These are phyloP conservation scores for Liolophura sinensis DNA, from an alignment of 1,140 invertebrate genomes.

Conservation along the genomic window DNA sequence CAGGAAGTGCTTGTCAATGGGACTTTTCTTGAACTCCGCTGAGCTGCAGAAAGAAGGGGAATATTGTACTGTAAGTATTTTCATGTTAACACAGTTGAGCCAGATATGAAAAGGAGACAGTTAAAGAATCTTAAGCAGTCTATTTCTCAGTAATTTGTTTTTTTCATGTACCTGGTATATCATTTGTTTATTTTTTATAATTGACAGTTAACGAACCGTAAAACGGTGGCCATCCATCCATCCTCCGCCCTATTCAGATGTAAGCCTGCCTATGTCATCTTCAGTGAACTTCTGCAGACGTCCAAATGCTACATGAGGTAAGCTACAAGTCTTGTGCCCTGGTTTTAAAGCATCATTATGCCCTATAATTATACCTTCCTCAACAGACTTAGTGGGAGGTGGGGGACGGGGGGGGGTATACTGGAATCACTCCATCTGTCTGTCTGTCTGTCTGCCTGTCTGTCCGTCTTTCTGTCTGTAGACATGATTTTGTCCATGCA, in stretches of 20 bases:
- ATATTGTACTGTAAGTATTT: constrained; percentile 71
- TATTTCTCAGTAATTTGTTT: too few species aligned
- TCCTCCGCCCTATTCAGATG: constrained; percentile 76
- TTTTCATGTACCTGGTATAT: not conserved
- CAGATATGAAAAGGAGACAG: too few species aligned
- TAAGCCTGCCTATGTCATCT: constrained; percentile 80
- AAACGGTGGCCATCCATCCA: constrained; percentile 80
- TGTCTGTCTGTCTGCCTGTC: too few species aligned
- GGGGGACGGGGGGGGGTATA: too few species aligned
- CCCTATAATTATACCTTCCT: too few species aligned
- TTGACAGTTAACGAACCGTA: constrained; percentile 67
- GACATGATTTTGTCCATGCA: too few species aligned
- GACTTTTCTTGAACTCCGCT: constrained; percentile 89
- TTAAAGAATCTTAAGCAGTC: too few species aligned
- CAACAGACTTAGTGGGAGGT: too few species aligned
- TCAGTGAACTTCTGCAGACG: constrained; percentile 87
- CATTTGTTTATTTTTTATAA: not conserved
- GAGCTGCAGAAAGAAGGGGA: constrained; percentile 75
- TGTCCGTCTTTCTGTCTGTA: too few species aligned
- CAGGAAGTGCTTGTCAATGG: constrained; percentile 73
- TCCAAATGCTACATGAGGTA: constrained; percentile 78
- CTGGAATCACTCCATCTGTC: too few species aligned
- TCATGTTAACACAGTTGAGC: too few species aligned
- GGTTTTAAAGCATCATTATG: too few species aligned
- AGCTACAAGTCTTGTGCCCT: constrained; percentile 2